Base-by-base conservation (phyloP, 2,113 vertebrate species). In the Laticauda laticaudata region DNA sequence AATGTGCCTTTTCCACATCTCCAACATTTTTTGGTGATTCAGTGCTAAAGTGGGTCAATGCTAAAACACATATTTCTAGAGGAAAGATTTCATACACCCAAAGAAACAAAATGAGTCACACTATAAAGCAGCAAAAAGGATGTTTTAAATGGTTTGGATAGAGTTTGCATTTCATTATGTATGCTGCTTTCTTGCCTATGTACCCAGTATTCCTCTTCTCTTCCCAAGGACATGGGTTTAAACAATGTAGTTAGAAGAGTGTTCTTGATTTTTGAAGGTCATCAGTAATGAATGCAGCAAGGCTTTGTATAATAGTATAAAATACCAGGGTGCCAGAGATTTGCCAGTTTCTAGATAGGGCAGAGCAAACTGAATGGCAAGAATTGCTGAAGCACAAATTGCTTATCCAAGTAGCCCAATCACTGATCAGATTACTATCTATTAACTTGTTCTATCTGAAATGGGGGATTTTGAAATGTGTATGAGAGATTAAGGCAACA, bases 211-310 rank as follows among this genome's bases (percentile, higher is more conserved):
- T 91, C 8, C 48, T 91, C 24, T 39, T 91, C 3, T 93, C 23
- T 89, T 24, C 45, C 4, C 15, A 26, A 9, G 2, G 0, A 75
- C 93, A 93, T 24, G 56, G 56, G 45, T 57, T 91, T 87, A 3
- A 93, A 61, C 24, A 92, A 34, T 61, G 43, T 24, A 55, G 64
- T n/a, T 15, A 43, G 3, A 93, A 54, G 56, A 95, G 92, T 95
- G 87, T 0, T 5, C 55, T 56, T 88, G 57, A 69, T 43, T 92
- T 93, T 95, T 94, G 95, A 93, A 87, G 56, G 87, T 53, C 86
- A 26, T 21, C 94, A 75, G 12, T 94, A 39, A 94, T 93, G 87
- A 94, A 34, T n/a, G 81, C 39, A 51, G 0, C 89, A 53, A 59
- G 21, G 1, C 0, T 85, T 53, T 91, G 29, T 93, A 92, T 61